phyloP scores from a whole-genome alignment of 2,888 invertebrate genomes.

The Hermaeophaga mercurialis region DNA sequence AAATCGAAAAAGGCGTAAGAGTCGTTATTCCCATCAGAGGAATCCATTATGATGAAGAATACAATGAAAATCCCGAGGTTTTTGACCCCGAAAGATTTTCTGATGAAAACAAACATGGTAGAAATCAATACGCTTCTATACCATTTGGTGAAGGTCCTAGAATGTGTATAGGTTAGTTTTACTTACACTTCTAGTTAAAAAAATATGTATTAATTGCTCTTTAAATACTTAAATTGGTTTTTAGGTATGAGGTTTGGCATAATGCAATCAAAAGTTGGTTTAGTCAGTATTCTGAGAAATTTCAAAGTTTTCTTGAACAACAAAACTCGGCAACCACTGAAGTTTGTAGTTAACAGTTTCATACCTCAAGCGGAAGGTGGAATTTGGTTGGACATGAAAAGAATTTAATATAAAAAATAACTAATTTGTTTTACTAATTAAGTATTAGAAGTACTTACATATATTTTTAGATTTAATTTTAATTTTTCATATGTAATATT shows the following conservation, averaged over 20 bases:
- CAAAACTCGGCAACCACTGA: slow-evolving; percentile 43
- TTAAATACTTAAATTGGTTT: too few relatives aligned
- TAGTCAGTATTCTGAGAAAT: slow-evolving; percentile 42
- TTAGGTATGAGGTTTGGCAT: slow-evolving; percentile 48
- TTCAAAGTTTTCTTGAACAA: slow-evolving; percentile 40
- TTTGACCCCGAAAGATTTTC: slow-evolving; percentile 39
- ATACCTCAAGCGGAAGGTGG: slow-evolving; percentile 37
- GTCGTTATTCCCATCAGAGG: slow-evolving; percentile 32
- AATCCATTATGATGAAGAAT: slow-evolving; percentile 34
- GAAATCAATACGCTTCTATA: slow-evolving; percentile 31
- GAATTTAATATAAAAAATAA: slow-evolving; percentile 25
- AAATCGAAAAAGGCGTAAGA: slow-evolving; percentile 31
- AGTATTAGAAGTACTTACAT: too few relatives aligned
- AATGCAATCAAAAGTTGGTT: slow-evolving; percentile 49
- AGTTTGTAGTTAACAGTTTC: slow-evolving; percentile 31
- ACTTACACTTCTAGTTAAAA: too few relatives aligned
- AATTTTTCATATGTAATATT: too few relatives aligned
- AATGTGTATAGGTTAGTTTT: slow-evolving; percentile 35
- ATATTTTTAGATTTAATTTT: too few relatives aligned
- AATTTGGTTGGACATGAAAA: slow-evolving; percentile 41
- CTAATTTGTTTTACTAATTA: too few relatives aligned
- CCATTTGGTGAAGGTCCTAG: slow-evolving; percentile 39
- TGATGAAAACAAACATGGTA: slow-evolving; percentile 30
- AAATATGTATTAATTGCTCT: too few relatives aligned
- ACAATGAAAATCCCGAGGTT: slow-evolving; percentile 32